Base-by-base conservation (phyloP, 1,140 invertebrate species). In the Bradysia coprophila region DNA sequence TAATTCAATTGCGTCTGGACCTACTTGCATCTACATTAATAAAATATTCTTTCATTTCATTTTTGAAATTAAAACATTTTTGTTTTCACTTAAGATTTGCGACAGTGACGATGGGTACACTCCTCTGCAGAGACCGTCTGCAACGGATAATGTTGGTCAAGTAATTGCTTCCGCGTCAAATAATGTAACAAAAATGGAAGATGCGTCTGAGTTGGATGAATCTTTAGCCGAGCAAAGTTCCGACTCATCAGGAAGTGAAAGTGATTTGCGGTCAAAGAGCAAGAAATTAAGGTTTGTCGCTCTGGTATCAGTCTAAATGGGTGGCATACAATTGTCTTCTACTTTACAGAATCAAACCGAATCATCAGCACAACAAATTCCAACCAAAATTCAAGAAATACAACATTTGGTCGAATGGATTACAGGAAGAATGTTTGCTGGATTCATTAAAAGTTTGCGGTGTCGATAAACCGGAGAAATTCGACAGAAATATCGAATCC, bases 341-440 rank as follows among this genome's bases (percentile, higher is more conserved):
- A n/a, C n/a, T n/a, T n/a, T n/a, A n/a, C n/a, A n/a, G n/a, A n/a
- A n/a, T n/a, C n/a, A n/a, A n/a, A n/a, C n/a, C n/a, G n/a, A n/a
- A n/a, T n/a, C n/a, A n/a, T n/a, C n/a, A n/a, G n/a, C n/a, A n/a
- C n/a, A n/a, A n/a, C n/a, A n/a, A n/a, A n/a, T n/a, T n/a, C n/a
- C 19, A 59, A 65, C 41, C 31, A 41, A n/a, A 46, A 45, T 13
- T 21, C 42, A 64, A 73, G 20, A 75, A 73, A 49, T 75, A 73
- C 48, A 72, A 74, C 49, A 66, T 75, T 43, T 76, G 73, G 73
- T 67, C 69, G 42, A 65, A 61, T 1, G 66, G 71, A 24, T 52
- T 72, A 3, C 70, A 75, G 51, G 73, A 76, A 48, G 72, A 76
- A 45, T 64, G 69, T 1, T 51, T 75, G 13, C 67, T 69, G 2